A percentile compares a stretch with the other conserved stretches of the same genome.
phyloP scores from a whole-genome alignment of 2,888 invertebrate species.

The Hesperia comma region DNA sequence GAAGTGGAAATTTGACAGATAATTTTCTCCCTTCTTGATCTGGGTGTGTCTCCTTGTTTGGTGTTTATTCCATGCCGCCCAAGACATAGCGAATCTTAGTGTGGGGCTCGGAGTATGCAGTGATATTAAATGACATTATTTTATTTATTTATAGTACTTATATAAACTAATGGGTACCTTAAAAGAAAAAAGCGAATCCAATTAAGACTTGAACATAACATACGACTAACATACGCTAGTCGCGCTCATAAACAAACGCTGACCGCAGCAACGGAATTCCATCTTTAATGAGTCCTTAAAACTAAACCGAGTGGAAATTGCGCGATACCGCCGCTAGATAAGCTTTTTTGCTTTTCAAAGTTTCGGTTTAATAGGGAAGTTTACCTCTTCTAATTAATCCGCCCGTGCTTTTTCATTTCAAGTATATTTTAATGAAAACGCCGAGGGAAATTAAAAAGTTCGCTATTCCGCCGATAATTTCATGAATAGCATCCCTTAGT shows the following conservation, averaged over 20 bases:
- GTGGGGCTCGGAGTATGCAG: too few relatives aligned
- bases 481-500: neutral
- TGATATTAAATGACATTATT: too few relatives aligned
- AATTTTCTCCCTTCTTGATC: too few relatives aligned
- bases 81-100: too few relatives aligned
- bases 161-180: too few relatives aligned
- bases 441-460: slow-evolving; percentile 14
- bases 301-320: slow-evolving; percentile 50
- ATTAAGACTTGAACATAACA: too few relatives aligned
- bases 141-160: too few relatives aligned
- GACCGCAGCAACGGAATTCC: neutral
- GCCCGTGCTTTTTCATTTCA: slow-evolving; percentile 19
- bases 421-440: neutral
- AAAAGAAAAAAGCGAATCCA: too few relatives aligned
- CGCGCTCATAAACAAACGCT: neutral
- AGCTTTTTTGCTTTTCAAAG: slow-evolving; percentile 42
- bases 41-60: too few relatives aligned
- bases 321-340: slow-evolving; percentile 48
- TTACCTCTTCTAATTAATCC: slow-evolving; percentile 37
- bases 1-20: too few relatives aligned
- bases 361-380: slow-evolving; percentile 34
- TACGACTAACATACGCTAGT: too few relatives aligned
- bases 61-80: too few relatives aligned
- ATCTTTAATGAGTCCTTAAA: slow-evolving; percentile 39
- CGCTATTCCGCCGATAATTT: slow-evolving; percentile 1